Percentiles rank a stretch among this genome's conserved stretches.
These are phyloP conservation scores for Lypha dubia DNA, from an alignment of 2,888 invertebrate species.

Conservation along the genomic window DNA sequence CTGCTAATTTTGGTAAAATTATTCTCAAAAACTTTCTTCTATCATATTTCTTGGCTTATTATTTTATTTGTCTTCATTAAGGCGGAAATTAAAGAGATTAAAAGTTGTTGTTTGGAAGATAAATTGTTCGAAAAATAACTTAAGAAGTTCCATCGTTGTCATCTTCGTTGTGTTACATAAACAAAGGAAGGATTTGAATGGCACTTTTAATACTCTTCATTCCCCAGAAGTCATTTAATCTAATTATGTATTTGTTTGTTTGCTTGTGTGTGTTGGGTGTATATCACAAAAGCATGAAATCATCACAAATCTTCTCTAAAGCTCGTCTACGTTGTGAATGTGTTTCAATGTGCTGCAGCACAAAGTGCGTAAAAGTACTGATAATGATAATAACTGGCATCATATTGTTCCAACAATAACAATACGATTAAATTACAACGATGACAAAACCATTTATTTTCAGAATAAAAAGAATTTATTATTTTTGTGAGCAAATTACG, in stretches of 20 bases:
- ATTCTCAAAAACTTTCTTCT: conserved; percentile 7
- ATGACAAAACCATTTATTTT: conserved; percentile 56
- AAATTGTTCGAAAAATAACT: neutral
- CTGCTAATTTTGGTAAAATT: conserved; percentile 16
- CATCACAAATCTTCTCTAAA: neutral
- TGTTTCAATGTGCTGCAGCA: neutral
- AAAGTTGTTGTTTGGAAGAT: neutral
- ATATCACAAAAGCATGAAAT: neutral
- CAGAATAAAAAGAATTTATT: conserved; percentile 40
- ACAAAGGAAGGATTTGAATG: conserved; percentile 6
- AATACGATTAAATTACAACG: conserved; percentile 58
- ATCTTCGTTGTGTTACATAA: neutral
- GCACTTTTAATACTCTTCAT: neutral
- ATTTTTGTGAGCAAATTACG: neutral
- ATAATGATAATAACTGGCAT: conserved; percentile 2
- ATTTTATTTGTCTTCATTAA: conserved; percentile 12
- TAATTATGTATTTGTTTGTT: too few species aligned
- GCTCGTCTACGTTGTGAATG: neutral
- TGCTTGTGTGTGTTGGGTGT: neutral
- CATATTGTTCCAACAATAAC: conserved; percentile 36
- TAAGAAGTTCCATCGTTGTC: neutral
- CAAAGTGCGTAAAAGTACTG: conserved; percentile 5
- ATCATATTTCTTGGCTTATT: conserved; percentile 7
- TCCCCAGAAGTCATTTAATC: neutral
- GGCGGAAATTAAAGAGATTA: conserved; percentile 16